Evolutionary conservation across 2,797 vertebrate genomes (phyloP), one percentile per base, ranked within the genome.

Genomic region (Danio kyathit): DNA sequence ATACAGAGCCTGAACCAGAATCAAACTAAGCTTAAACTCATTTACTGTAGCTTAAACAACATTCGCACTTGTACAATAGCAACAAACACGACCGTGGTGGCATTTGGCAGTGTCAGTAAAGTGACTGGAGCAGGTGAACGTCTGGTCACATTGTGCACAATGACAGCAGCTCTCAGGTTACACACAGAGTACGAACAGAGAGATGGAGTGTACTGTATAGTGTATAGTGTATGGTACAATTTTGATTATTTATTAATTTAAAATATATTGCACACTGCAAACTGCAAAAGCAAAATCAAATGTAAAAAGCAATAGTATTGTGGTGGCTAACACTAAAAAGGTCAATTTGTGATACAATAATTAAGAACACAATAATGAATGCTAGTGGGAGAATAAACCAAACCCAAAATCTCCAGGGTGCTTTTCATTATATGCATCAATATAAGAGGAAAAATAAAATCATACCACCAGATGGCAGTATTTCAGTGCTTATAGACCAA

Each of bases 51-150:
- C 29, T 29, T 29, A 29, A 57, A 59, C 65, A 65, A 10, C 64
- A 19, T 9, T 3, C n/a, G 56, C 9, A 48, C 19, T 41, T 63
- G 38, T 4, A 17, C 12, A 61, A 9, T 61, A 12, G 9, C 17
- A 52, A 13, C 51, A 64, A 61, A 57, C 43, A 56, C 11, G 16
- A 44, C 46, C 48, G 29, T 46, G 41, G n/a, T 52, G 29, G 49
- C 48, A 69, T 63, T 51, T 69, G 48, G 40, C 65, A 38, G 19
- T n/a, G 60, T 69, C 67, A 40, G 19, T 67, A 60, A 71, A 81
- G 65, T 60, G 74, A 77, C 73, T 65, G 52, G 67, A 41, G 56
- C 78, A 84, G 73, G 73, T 84, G 82, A 81, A 57, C 4, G 46
- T 74, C 67, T 59, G 65, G 63, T 66, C 43, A 70, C 57, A 67